Evolutionary conservation across 2,888 invertebrate genomes (phyloP).

Genomic region (Drosophila buzzatii): DNA sequence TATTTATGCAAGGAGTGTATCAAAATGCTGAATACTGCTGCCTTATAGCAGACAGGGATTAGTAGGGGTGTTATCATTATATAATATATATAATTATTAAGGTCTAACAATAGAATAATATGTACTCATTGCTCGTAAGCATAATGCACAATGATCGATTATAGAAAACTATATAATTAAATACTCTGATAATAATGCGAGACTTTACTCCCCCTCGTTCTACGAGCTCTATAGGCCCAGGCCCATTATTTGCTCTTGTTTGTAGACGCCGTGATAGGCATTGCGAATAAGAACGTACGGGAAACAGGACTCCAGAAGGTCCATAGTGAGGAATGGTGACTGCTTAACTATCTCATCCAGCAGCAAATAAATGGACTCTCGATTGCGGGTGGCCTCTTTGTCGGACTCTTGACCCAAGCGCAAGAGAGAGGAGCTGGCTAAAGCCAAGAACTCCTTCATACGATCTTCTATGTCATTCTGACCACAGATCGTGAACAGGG

Average conservation of each 20-base stretch:
- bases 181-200: slow-evolving; percentile 40
- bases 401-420: slow-evolving; percentile 98
- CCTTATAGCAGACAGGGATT: slow-evolving; percentile 30
- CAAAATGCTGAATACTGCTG: slow-evolving; percentile 65
- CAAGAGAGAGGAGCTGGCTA: slow-evolving; percentile 97
- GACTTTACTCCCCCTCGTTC: neutral
- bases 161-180: slow-evolving; percentile 39
- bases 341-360: slow-evolving; percentile 99
- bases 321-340: slow-evolving; percentile 99
- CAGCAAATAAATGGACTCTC: slow-evolving; percentile 98
- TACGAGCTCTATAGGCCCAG: slow-evolving; percentile 56
- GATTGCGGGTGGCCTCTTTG: slow-evolving; percentile 95
- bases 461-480: slow-evolving; percentile 98
- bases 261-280: slow-evolving; percentile 98
- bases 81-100: slow-evolving; percentile 33
- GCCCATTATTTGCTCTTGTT: slow-evolving; percentile 90
- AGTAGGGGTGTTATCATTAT: slow-evolving; percentile 24
- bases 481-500: slow-evolving; percentile 97
- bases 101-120: slow-evolving; percentile 68
- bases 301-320: slow-evolving; percentile 99
- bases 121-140: slow-evolving; percentile 34
- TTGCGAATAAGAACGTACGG: slow-evolving; percentile 99
- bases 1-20: slow-evolving; percentile 67
- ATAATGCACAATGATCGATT: slow-evolving; percentile 45
- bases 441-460: slow-evolving; percentile 96